A percentile compares a stretch with the other conserved stretches of the same genome.
These are phyloP conservation scores for Eupithecia pulchellata DNA, from an alignment of 2,888 invertebrate species.

Conservation along the genomic window DNA sequence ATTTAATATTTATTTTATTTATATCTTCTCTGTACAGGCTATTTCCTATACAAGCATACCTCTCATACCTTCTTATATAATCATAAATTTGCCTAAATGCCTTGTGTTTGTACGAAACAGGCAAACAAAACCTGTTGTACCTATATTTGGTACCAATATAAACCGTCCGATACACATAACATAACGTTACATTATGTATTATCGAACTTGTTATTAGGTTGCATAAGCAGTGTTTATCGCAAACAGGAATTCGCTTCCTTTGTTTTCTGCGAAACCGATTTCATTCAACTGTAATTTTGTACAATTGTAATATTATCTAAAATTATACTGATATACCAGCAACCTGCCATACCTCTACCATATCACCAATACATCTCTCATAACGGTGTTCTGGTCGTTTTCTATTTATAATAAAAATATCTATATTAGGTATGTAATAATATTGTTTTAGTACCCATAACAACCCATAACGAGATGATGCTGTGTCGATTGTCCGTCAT, in stretches of 20 bases:
- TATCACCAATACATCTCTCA: too few species aligned
- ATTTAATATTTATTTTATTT: too few species aligned
- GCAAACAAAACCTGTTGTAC: conserved; percentile 1
- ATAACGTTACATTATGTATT: conserved; percentile 25
- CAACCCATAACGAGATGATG: too few species aligned
- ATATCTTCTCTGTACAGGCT: neutral
- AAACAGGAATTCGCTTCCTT: conserved; percentile 29
- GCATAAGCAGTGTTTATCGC: conserved; percentile 25
- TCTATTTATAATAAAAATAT: too few species aligned
- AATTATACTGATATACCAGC: too few species aligned
- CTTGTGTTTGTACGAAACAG: neutral
- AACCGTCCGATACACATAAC: conserved; percentile 2
- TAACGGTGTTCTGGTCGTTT: too few species aligned
- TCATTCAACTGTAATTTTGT: neutral
- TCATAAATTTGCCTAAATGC: conserved; percentile 6
- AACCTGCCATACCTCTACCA: too few species aligned
- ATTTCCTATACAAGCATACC: neutral
- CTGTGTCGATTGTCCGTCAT: too few species aligned
- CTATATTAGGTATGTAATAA: too few species aligned
- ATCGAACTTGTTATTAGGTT: conserved; percentile 23
- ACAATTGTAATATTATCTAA: neutral
- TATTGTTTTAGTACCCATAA: too few species aligned
- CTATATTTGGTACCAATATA: neutral
- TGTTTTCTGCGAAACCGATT: conserved; percentile 21
- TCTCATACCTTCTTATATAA: neutral